Evolutionary conservation across 2,888 invertebrate genomes (phyloP), one percentile per base, ranked within the genome.

Genomic region (Mythimna loreyi): DNA sequence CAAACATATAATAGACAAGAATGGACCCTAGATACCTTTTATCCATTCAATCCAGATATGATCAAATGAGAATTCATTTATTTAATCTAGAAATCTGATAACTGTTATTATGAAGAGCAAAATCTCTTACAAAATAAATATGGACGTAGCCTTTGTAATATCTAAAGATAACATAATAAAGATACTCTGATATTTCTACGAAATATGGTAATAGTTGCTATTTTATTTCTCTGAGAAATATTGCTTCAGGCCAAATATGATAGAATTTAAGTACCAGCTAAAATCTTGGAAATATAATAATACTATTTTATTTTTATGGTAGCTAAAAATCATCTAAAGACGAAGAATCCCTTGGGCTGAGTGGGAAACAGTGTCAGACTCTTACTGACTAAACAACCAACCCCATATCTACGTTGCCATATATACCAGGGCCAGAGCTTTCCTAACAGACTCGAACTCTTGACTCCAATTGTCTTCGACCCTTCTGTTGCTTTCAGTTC

Each of bases 141-240:
- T 33, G 8, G 50, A 36, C 33, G 43, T 6, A 52, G 43, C 33
- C 43, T 36, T 58, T 50, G 9, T 61, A 59, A 63, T 69, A 56
- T 47, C 30, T 40, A 30, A 56, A 25, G 58, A 59, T 62, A 75
- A 50, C 75, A 63, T 45, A 73, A 73, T 52, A 47, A 56, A 47
- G 58, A 33, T 2, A 13, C 13, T 21, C 33, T 13, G 36, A 59
- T 56, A 63, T 69, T 59, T 50, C 21, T 60, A 30, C 5, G 30
- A 50, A 56, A 75, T 69, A n/a, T 55, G 21, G 11, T 28, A 50
- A 23, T 47, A 28, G 21, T 56, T 40, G 11, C 45, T 63, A 40
- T 56, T 75, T 56, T 56, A 63, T 70, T 28, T 60, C 21, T 56
- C 50, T 21, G 25, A 23, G 50, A 13, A n/a, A 60, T 8, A 57